Conservation (phyloP, 2,797 vertebrate genomes). For the Fringilla coelebs region DNA sequence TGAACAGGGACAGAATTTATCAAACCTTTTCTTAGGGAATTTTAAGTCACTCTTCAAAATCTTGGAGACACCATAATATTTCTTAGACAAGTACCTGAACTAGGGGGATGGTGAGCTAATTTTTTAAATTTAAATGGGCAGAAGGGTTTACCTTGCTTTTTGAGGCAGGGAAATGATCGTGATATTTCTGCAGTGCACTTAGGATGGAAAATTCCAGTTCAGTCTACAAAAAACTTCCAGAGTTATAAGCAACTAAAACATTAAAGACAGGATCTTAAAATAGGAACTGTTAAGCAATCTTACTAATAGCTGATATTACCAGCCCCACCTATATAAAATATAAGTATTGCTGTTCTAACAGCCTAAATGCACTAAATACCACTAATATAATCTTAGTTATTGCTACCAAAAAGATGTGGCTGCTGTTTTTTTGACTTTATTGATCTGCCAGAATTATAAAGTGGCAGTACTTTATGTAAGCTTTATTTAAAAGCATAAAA, state of each 20-base stretch:
- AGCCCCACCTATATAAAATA: slow-evolving; percentile 56
- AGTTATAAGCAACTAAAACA: not conserved
- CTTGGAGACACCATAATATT: not conserved
- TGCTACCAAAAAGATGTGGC: slow-evolving; percentile 17
- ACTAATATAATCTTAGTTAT: slow-evolving; percentile 34
- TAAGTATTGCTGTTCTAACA: slow-evolving; percentile 33
- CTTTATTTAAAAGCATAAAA: slow-evolving; percentile 61
- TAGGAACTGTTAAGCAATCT: slow-evolving; percentile 34
- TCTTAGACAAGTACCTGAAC: not conserved
- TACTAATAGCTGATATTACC: slow-evolving; percentile 25
- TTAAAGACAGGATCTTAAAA: slow-evolving; percentile 4
- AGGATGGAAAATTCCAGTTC: slow-evolving; percentile 17
- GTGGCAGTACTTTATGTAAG: slow-evolving; percentile 48
- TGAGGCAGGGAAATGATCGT: not conserved
- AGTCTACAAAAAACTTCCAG: not conserved
- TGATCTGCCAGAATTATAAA: slow-evolving; percentile 40
- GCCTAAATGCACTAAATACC: slow-evolving; percentile 40
- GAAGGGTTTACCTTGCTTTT: not conserved
- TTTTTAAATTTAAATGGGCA: not conserved
- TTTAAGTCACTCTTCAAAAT: not conserved
- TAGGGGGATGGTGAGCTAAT: not conserved
- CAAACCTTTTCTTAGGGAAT: not conserved
- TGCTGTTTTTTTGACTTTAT: slow-evolving; percentile 42
- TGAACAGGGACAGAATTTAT: not conserved
- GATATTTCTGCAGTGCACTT: not conserved